Evolutionary conservation across 2,888 invertebrate species (phyloP).

Genomic region (Cetonia aurata): DNA sequence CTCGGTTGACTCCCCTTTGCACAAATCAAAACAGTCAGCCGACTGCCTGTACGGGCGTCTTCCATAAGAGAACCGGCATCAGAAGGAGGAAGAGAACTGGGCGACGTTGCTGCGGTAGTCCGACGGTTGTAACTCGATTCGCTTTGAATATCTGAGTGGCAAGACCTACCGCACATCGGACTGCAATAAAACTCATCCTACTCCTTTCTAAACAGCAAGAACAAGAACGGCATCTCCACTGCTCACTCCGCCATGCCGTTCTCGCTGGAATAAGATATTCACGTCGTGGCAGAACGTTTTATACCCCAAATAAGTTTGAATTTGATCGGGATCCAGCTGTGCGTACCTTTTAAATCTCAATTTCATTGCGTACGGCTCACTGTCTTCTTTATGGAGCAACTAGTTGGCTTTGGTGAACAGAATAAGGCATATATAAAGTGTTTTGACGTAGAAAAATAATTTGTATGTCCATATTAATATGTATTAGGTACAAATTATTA

Average conservation of each 20-base stretch:
- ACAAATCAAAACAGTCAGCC: constrained; percentile 35
- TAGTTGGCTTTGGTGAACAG: background rate
- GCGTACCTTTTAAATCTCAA: constrained; percentile 24
- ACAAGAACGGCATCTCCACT: constrained; percentile 22
- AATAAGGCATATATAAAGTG: too few species aligned
- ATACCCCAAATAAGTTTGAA: constrained; percentile 21
- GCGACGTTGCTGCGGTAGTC: constrained; percentile 23
- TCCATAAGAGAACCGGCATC: constrained; percentile 12
- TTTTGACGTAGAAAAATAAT: background rate
- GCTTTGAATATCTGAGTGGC: constrained; percentile 41
- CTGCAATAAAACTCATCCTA: constrained; percentile 37
- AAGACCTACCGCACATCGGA: constrained; percentile 42
- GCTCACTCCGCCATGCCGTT: constrained; percentile 7
- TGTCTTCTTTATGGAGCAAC: background rate
- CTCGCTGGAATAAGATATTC: constrained; percentile 16
- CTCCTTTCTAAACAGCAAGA: constrained; percentile 24
- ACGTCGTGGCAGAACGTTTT: constrained; percentile 23
- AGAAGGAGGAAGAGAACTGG: constrained; percentile 25
- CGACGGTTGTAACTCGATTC: constrained; percentile 32
- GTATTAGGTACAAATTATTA: too few species aligned
- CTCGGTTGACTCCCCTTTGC: constrained; percentile 32
- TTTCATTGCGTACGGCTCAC: constrained; percentile 10
- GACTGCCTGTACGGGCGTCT: constrained; percentile 7
- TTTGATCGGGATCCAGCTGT: constrained; percentile 24
- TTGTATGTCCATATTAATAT: too few species aligned